Percentiles rank a stretch among this genome's conserved stretches.
These are phyloP conservation scores for Oreochromis tanganicae DNA, from an alignment of 2,113 vertebrate genomes.

Conservation along the genomic window DNA sequence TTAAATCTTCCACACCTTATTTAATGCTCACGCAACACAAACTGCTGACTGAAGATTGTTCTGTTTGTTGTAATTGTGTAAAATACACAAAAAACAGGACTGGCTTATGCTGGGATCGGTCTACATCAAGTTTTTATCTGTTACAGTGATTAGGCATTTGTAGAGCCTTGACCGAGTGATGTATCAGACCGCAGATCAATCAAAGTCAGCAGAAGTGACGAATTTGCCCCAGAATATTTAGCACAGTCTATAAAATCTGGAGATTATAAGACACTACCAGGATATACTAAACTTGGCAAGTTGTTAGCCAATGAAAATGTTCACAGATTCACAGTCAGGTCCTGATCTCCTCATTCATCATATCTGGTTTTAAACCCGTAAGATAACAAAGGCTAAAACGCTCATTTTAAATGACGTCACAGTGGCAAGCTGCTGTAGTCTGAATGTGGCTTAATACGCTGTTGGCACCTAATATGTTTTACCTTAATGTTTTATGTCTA, in stretches of 20 bases:
- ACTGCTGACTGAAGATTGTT: neutral
- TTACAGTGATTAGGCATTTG: neutral
- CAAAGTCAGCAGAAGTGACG: neutral
- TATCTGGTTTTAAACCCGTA: rapidly evolving
- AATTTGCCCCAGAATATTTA: neutral
- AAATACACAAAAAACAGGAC: neutral
- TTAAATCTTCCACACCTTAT: neutral
- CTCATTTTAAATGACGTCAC: neutral
- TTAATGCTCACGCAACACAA: neutral
- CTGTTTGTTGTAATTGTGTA: neutral
- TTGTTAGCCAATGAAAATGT: neutral
- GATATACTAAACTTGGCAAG: neutral
- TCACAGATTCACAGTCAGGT: neutral
- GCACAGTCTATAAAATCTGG: neutral
- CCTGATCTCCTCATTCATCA: neutral
- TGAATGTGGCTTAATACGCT: neutral
- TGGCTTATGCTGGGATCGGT: neutral
- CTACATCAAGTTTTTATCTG: neutral
- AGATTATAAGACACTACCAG: neutral
- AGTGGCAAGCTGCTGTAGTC: rapidly evolving
- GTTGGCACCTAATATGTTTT: neutral
- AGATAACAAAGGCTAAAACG: neutral
- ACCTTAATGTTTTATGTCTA: neutral
- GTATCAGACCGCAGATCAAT: neutral
- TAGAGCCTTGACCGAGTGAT: neutral